A percentile compares a stretch with the other conserved stretches of the same genome.
Evolutionary conservation across 2,113 vertebrate species (phyloP).

Genomic region (Campylomormyrus tamandua): DNA sequence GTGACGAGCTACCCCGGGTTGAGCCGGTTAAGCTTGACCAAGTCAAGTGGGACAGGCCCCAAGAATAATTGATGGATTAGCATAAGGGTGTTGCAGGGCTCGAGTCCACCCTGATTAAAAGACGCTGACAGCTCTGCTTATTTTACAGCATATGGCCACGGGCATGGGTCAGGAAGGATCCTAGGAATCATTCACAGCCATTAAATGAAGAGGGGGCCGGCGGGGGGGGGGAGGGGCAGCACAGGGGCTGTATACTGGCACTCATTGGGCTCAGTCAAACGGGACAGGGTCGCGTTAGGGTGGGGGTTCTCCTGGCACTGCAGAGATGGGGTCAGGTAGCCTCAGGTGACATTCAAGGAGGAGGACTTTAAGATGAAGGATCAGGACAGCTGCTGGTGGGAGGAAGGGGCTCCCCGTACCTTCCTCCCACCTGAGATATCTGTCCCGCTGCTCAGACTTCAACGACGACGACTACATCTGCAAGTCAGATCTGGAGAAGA

Average conservation of each 20-base stretch:
- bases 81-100: constrained; percentile 30
- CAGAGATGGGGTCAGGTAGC: background rate
- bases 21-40: background rate
- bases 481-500: constrained; percentile 85
- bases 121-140: constrained; percentile 45
- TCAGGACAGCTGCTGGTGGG: background rate
- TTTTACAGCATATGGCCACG: constrained; percentile 31
- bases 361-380: background rate
- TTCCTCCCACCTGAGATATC: background rate
- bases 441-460: constrained; percentile 67
- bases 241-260: background rate
- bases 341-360: background rate
- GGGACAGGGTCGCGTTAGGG: background rate
- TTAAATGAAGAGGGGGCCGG: constrained; percentile 28
- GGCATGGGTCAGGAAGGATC: constrained; percentile 44
- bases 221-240: background rate
- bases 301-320: background rate
- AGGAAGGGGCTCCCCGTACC: background rate
- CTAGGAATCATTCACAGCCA: constrained; percentile 47
- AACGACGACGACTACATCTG: constrained; percentile 92
- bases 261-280: background rate
- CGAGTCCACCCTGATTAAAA: constrained; percentile 45
- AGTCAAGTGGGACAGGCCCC: background rate
- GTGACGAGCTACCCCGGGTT: background rate
- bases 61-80: constrained; percentile 46